Conservation (phyloP, 2,113 vertebrate genomes). For the Suncus etruscus region DNA sequence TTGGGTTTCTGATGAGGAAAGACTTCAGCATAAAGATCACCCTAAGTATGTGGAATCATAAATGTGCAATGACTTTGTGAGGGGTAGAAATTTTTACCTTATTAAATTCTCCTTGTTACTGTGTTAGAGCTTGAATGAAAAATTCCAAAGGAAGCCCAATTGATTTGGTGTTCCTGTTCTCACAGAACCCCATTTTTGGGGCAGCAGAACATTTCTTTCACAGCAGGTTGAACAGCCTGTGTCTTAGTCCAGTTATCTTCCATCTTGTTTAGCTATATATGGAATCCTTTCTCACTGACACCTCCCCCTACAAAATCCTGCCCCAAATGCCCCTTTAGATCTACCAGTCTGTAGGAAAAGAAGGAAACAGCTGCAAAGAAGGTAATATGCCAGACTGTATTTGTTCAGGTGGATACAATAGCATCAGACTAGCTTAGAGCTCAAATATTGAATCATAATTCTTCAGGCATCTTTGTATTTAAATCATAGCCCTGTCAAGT, state of each 20-base stretch:
- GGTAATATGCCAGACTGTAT: conserved; percentile 31
- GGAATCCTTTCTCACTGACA: background rate
- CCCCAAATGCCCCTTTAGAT: conserved; percentile 66
- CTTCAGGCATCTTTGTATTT: conserved; percentile 86
- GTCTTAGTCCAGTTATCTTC: conserved; percentile 59
- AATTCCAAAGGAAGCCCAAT: background rate
- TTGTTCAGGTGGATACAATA: conserved; percentile 79
- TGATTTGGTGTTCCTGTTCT: background rate
- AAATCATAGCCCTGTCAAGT: conserved; percentile 87
- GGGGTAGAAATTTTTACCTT: background rate
- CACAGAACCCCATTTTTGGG: background rate
- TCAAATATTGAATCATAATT: conserved; percentile 87
- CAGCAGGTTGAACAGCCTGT: background rate
- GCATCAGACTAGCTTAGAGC: conserved; percentile 82
- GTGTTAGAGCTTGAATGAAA: background rate
- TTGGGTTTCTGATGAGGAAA: too few species aligned
- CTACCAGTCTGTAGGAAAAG: conserved; percentile 65
- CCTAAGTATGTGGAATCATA: background rate
- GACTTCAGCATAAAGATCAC: background rate
- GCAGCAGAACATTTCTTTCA: background rate
- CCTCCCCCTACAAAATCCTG: background rate
- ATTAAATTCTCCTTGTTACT: background rate
- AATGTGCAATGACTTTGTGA: background rate
- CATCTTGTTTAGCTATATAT: conserved; percentile 72
- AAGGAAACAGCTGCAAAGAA: conserved; percentile 77